Percentiles rank a stretch among this genome's conserved stretches.
Conservation (phyloP, 2,113 vertebrate genomes). For the Pituophis catenifer region DNA sequence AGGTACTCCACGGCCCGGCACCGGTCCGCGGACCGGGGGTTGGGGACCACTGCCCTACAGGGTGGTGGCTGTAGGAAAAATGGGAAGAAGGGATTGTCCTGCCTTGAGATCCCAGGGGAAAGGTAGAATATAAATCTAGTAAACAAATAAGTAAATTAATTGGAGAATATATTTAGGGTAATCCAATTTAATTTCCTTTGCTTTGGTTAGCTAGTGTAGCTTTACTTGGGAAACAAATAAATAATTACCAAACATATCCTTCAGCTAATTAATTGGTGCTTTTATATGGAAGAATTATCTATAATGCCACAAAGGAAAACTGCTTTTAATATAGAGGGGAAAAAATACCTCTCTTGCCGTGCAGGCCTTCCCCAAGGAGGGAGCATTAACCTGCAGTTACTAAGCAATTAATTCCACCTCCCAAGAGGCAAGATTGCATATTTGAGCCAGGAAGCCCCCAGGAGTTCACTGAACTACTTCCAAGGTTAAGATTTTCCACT, state of each 20-base stretch:
- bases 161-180: background rate
- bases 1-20: no score
- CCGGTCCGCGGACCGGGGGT: no score
- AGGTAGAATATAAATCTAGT: background rate
- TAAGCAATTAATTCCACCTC: background rate
- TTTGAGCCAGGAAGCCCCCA: background rate
- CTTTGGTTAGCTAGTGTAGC: background rate
- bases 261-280: background rate
- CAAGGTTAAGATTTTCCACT: background rate
- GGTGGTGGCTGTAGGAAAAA: background rate
- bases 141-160: background rate
- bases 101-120: background rate
- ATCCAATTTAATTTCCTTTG: conserved; percentile 3
- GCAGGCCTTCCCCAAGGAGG: background rate
- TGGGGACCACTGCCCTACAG: no score
- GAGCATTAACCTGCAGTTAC: background rate
- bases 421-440: background rate
- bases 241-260: background rate
- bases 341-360: background rate
- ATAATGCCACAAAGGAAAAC: background rate
- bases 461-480: background rate
- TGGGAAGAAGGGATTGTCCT: background rate
- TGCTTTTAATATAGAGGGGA: background rate
- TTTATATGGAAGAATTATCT: background rate
- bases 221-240: background rate